Conservation (phyloP, 2,113 vertebrate genomes). For the Chlamydotis undulata region DNA sequence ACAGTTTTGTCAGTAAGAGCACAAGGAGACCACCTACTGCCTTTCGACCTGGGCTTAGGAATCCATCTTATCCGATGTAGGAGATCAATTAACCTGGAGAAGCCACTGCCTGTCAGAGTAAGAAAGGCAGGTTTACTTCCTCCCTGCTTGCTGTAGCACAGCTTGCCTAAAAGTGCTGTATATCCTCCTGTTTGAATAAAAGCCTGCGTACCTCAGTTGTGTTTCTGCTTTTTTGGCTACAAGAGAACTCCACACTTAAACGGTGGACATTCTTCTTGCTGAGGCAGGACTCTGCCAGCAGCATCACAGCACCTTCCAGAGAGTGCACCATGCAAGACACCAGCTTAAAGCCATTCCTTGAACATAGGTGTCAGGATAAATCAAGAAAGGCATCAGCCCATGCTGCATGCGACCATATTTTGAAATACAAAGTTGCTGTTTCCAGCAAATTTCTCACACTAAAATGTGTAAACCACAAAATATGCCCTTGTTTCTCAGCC, state of each 20-base stretch:
- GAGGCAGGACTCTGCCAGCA: neutral
- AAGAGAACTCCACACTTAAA: neutral
- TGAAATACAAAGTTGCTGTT: neutral
- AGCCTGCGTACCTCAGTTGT: neutral
- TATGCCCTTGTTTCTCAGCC: neutral
- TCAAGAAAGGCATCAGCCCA: neutral
- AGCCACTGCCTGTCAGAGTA: neutral
- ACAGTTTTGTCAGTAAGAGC: neutral
- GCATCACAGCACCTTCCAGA: neutral
- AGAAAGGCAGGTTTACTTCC: neutral
- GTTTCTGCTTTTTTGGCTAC: neutral
- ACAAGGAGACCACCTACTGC: neutral
- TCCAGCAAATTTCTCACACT: neutral
- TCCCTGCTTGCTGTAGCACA: neutral
- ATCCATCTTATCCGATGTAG: neutral
- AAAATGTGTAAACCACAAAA: neutral
- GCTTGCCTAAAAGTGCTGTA: neutral
- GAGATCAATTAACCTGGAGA: neutral
- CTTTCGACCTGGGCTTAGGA: neutral
- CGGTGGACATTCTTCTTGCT: neutral
- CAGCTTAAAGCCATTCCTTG: neutral
- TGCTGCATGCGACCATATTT: neutral
- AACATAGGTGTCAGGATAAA: neutral
- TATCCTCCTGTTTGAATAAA: neutral
- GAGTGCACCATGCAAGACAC: neutral